Percentiles rank a stretch among this genome's conserved stretches.
Evolutionary conservation across 2,888 invertebrate species (phyloP).

Genomic region (Ectobius pallidus): DNA sequence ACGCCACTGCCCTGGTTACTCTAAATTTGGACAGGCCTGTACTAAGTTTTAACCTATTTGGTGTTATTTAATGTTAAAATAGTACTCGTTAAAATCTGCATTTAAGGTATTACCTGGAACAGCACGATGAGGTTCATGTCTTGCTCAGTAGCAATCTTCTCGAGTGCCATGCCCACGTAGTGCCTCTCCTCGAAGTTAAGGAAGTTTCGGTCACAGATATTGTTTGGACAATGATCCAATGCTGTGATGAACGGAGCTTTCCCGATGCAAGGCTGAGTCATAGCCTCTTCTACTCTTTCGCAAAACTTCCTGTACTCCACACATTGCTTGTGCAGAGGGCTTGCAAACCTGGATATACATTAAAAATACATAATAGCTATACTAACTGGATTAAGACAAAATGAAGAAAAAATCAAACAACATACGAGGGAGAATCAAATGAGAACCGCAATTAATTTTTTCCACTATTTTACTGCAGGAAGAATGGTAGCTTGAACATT

Average conservation of each 20-base stretch:
- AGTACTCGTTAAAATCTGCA: no score
- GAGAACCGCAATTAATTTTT: no score
- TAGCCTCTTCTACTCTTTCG: slow-evolving; percentile 70
- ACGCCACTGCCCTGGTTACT: no score
- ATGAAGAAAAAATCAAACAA: no score
- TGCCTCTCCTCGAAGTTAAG: slow-evolving; percentile 76
- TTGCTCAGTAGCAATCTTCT: slow-evolving; percentile 66
- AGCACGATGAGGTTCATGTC: not conserved
- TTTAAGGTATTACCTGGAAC: slow-evolving; percentile 23
- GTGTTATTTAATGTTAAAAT: no score
- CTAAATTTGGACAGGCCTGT: no score
- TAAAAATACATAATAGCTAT: not conserved
- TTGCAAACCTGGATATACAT: slow-evolving; percentile 63
- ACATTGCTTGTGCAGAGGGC: slow-evolving; percentile 58
- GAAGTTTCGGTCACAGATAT: slow-evolving; percentile 67
- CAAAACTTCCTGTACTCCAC: slow-evolving; percentile 71
- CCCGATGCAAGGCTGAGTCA: slow-evolving; percentile 68
- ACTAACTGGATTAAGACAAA: no score
- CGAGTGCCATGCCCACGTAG: slow-evolving; percentile 66
- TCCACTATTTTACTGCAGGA: no score
- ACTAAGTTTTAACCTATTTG: no score
- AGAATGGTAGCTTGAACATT: no score
- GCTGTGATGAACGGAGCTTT: slow-evolving; percentile 72
- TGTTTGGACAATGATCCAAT: slow-evolving; percentile 70
- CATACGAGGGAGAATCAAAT: no score